Evolutionary conservation across 2,797 vertebrate species (phyloP).

Genomic region (Ciconia nigra): DNA sequence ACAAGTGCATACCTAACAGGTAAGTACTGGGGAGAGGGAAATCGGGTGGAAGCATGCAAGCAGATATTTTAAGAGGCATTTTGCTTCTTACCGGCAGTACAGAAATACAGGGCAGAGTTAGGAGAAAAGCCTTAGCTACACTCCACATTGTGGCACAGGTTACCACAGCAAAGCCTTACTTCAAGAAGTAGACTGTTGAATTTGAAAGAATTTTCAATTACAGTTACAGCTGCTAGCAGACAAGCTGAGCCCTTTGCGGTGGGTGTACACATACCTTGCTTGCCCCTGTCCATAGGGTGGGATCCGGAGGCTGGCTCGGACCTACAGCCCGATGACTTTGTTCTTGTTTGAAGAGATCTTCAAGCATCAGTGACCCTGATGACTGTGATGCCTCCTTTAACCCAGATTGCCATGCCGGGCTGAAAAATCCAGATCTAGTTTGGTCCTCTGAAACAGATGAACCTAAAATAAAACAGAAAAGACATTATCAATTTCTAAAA

Average conservation of each 20-base stretch:
- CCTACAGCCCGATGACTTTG: not conserved
- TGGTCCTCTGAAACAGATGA: not conserved
- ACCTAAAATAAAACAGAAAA: not conserved
- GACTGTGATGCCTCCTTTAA: not conserved
- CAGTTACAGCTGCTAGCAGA: not conserved
- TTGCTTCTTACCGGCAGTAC: not conserved
- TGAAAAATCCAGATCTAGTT: not conserved
- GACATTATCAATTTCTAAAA: not conserved
- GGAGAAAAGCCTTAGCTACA: not conserved
- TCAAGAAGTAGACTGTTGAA: fast-evolving
- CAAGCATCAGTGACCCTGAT: not conserved
- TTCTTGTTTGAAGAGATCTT: not conserved
- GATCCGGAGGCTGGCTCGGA: not conserved
- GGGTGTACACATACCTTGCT: fast-evolving
- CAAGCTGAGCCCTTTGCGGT: not conserved
- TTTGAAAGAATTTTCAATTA: fast-evolving
- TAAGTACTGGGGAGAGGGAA: not conserved
- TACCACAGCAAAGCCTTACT: not conserved
- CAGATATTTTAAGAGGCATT: not conserved
- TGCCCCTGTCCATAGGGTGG: no score
- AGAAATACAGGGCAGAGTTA: not conserved
- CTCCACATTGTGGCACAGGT: fast-evolving
- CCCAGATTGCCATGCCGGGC: not conserved
- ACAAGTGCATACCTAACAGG: not conserved
- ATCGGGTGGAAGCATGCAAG: fast-evolving